These are phyloP conservation scores for Jacana jacana DNA, from an alignment of 2,113 vertebrate species.

Conservation along the genomic window DNA sequence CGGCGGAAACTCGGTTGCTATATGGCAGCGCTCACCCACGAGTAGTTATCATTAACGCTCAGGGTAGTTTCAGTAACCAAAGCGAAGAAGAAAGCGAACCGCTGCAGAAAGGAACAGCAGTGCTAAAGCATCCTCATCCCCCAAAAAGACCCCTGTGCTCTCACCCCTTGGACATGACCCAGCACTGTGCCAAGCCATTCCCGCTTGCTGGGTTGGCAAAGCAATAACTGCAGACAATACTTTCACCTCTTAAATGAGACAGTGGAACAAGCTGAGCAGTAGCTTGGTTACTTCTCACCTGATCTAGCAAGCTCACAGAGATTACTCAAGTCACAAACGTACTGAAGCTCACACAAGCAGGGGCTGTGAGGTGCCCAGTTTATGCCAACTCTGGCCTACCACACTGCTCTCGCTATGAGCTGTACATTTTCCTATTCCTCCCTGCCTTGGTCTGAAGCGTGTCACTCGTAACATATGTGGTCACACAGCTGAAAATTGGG, in stretches of 20 bases:
- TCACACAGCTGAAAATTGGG: neutral
- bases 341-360: neutral
- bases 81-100: neutral
- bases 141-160: neutral
- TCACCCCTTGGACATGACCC: fast-evolving
- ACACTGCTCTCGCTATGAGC: neutral
- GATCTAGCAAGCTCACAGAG: neutral
- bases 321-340: slow-evolving; percentile 22
- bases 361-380: neutral
- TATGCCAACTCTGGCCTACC: neutral
- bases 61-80: neutral
- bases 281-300: slow-evolving; percentile 11
- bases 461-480: fast-evolving
- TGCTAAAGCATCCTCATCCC: neutral
- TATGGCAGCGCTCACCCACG: neutral
- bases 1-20: neutral
- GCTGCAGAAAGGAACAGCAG: neutral
- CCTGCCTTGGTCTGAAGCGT: neutral
- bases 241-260: neutral
- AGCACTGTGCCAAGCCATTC: neutral
- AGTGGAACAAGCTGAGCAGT: neutral
- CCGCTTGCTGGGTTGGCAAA: neutral
- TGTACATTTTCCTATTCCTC: neutral
- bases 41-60: neutral
- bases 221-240: fast-evolving